Conservation (phyloP, 2,888 invertebrate species). For the Chaetogeoica ovagalla region DNA sequence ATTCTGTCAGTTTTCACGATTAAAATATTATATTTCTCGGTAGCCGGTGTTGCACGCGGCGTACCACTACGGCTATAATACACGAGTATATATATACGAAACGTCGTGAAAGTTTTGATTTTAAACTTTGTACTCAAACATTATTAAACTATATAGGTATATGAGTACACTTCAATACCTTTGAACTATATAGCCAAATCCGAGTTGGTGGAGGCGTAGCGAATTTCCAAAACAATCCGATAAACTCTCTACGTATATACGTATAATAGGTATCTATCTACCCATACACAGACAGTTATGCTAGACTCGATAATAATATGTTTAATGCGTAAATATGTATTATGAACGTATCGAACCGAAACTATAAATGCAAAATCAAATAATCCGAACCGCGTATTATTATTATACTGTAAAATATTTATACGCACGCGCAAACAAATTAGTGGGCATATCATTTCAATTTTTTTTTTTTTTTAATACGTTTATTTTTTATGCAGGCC, state of each 20-base stretch:
- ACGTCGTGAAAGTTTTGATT: slow-evolving; percentile 23
- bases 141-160: slow-evolving; percentile 1
- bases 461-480: no score
- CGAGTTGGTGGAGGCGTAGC: background rate
- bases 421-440: no score
- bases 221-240: slow-evolving; percentile 3
- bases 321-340: background rate
- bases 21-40: slow-evolving; percentile 25
- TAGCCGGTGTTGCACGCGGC: background rate
- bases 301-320: background rate
- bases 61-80: no score
- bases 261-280: no score
- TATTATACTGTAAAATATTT: no score
- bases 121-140: slow-evolving; percentile 26
- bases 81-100: background rate
- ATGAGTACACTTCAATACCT: background rate
- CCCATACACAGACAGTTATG: background rate
- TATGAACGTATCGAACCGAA: background rate
- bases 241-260: background rate
- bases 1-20: slow-evolving; percentile 36
- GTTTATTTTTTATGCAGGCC: no score
- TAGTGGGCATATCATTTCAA: no score
- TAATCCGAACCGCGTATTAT: background rate
- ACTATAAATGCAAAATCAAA: background rate
- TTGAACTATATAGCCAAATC: background rate